Conservation (phyloP, 2,113 vertebrate species). For the Lynx canadensis region DNA sequence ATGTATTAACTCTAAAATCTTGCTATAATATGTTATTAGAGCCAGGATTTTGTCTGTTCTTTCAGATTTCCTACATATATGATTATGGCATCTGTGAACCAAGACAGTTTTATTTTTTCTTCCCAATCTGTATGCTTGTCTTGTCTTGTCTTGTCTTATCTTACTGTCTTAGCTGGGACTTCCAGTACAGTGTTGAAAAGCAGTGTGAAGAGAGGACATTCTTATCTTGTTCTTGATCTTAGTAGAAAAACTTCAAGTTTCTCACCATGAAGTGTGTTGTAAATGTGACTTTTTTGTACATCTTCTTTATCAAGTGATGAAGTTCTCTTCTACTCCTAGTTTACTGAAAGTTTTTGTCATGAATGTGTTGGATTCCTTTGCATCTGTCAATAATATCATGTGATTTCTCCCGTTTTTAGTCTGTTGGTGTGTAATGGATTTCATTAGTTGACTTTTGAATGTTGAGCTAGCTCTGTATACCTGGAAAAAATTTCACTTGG, state of each 20-base stretch:
- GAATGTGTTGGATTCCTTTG: neutral
- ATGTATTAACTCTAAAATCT: neutral
- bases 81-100: neutral
- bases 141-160: neutral
- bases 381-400: neutral
- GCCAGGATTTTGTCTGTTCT: neutral
- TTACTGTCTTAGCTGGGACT: neutral
- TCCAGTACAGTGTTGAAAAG: neutral
- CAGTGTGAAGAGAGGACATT: neutral
- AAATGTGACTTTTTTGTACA: neutral
- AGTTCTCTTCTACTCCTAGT: neutral
- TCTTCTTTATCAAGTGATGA: neutral
- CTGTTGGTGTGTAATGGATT: neutral
- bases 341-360: neutral
- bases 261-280: neutral
- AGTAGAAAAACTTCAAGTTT: neutral
- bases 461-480: neutral
- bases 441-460: neutral
- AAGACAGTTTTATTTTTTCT: neutral
- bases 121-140: neutral
- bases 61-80: neutral
- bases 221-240: neutral
- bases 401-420: neutral
- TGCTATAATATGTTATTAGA: neutral
- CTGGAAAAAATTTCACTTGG: neutral